Conservation (phyloP, 2,797 vertebrate species). For the Kryptolebias ocellatus region DNA sequence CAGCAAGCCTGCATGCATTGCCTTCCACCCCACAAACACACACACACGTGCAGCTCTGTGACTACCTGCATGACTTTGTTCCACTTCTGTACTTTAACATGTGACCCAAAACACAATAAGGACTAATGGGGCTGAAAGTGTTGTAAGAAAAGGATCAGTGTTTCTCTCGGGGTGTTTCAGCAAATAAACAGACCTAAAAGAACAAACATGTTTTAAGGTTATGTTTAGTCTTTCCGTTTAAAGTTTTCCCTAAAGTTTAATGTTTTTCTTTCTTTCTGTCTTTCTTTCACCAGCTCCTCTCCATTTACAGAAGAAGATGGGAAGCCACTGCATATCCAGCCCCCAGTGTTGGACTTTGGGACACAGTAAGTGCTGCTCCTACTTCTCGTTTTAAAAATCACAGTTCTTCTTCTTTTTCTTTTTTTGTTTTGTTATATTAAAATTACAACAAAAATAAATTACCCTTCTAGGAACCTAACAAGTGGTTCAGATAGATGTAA, state of each 20-base stretch:
- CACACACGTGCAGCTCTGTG: neutral
- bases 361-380: constrained; percentile 86
- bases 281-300: constrained; percentile 83
- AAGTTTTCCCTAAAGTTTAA: neutral
- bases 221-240: neutral
- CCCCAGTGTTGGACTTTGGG: constrained; percentile 92
- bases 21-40: neutral
- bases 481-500: neutral
- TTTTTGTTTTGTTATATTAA: too few relatives aligned
- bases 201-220: neutral
- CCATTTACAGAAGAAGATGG: constrained; percentile 85
- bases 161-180: neutral
- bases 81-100: neutral
- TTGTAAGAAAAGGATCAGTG: neutral
- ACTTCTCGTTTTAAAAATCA: constrained; percentile 25
- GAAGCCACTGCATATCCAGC: constrained; percentile 91
- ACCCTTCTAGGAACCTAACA: neutral
- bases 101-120: neutral
- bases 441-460: constrained; percentile 7
- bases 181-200: too few relatives aligned
- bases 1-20: neutral
- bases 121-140: too few relatives aligned
- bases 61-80: neutral
- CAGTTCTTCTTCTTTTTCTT: neutral
- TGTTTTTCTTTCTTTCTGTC: neutral